Evolutionary conservation across 2,888 invertebrate genomes (phyloP).

Genomic region (Netelia inedita): DNA sequence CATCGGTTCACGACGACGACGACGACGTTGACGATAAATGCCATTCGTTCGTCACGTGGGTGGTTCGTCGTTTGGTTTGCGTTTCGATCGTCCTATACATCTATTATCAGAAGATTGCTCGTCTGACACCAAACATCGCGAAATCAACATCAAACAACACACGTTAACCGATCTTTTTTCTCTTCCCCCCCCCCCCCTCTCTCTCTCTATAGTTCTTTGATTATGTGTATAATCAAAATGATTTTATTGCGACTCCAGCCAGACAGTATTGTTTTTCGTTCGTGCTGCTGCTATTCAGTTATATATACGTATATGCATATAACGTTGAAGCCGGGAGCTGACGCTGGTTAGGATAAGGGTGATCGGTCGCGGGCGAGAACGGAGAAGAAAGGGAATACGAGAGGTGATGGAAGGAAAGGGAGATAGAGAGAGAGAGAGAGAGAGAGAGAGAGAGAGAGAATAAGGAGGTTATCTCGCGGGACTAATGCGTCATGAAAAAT

Average conservation of each 20-base stretch:
- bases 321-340: slow-evolving; percentile 61
- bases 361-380: slow-evolving; percentile 16
- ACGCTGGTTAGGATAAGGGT: slow-evolving; percentile 46
- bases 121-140: slow-evolving; percentile 79
- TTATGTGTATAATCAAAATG: slow-evolving; percentile 61
- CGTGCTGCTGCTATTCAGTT: slow-evolving; percentile 39
- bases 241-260: slow-evolving; percentile 57
- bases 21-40: slow-evolving; percentile 47
- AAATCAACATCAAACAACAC: slow-evolving; percentile 80
- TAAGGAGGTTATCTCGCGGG: slow-evolving; percentile 77
- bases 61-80: slow-evolving; percentile 72
- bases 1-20: slow-evolving; percentile 24
- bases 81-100: slow-evolving; percentile 48
- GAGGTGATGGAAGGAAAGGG: slow-evolving; percentile 47
- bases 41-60: slow-evolving; percentile 72
- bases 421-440: slow-evolving; percentile 21
- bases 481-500: slow-evolving; percentile 79
- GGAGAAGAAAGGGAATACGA: slow-evolving; percentile 50
- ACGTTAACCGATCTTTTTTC: slow-evolving; percentile 63
- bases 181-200: slow-evolving; percentile 71
- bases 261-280: slow-evolving; percentile 76
- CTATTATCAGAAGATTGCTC: slow-evolving; percentile 74
- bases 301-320: slow-evolving; percentile 8
- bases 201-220: slow-evolving; percentile 65
- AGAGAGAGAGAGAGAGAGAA: slow-evolving; percentile 27